Evolutionary conservation across 2,797 vertebrate genomes (phyloP).

Genomic region (Gila robusta): DNA sequence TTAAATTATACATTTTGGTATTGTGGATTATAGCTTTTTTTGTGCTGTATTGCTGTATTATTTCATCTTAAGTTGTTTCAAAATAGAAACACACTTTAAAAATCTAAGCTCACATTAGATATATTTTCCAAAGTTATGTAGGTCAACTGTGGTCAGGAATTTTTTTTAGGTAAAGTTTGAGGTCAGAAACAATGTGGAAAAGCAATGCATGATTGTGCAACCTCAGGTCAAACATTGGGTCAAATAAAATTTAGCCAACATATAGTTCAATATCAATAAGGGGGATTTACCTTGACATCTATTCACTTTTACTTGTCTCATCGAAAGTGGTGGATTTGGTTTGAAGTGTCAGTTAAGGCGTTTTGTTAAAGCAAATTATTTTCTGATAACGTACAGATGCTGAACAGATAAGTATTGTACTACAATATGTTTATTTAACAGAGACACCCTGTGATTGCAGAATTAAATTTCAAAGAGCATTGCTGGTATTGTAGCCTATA

Average conservation of each 20-base stretch:
- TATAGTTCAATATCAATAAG: neutral
- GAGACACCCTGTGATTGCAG: neutral
- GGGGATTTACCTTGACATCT: neutral
- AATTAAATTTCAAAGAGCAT: neutral
- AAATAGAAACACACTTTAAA: neutral
- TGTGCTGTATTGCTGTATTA: neutral
- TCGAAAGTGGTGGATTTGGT: neutral
- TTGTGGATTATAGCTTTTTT: neutral
- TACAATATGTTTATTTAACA: neutral
- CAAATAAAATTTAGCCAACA: neutral
- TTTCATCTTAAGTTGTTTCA: neutral
- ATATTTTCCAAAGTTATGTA: constrained; percentile 16
- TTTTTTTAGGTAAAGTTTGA: constrained; percentile 31
- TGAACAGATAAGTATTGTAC: neutral
- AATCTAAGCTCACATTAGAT: constrained; percentile 2
- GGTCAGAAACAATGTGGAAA: constrained; percentile 54
- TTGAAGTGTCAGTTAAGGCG: neutral
- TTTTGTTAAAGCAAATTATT: neutral
- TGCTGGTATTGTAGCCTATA: neutral
- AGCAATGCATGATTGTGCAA: constrained; percentile 61
- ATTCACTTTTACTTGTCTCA: neutral
- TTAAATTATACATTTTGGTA: neutral
- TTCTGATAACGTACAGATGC: neutral
- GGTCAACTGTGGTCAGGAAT: constrained; percentile 17
- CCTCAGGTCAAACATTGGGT: constrained; percentile 48